Evolutionary conservation across 1,140 invertebrate genomes (phyloP), one percentile per base, ranked within the genome.

Genomic region (Trissolcus basalis): DNA sequence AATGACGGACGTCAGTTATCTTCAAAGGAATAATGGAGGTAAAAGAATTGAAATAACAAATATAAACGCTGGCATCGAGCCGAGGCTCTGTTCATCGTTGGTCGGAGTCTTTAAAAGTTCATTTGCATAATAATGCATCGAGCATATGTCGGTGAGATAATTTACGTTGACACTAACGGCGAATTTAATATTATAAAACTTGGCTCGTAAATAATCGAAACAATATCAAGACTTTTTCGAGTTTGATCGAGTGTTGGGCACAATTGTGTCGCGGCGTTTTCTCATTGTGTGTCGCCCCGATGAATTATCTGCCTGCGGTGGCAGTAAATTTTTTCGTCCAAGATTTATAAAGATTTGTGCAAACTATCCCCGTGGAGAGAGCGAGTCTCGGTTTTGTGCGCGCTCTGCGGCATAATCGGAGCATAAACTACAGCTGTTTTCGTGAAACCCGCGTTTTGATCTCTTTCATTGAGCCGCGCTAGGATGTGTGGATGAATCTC

Each of bases 71-170:
- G 83, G 83, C 79, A 55, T 5, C 0, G 15, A 58, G 82, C 83
- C 83, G 81, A 78, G 78, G 54, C 51, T 73, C 61, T 53, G 67
- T 64, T 80, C 68, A 78, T 77, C 70, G 60, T 73, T 80, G 68
- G 51, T 78, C 74, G 58, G 64, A 69, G 64, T 75, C 58, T 75
- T 80, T 80, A 77, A 82, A 83, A 83, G 79, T 82, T 82, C 78
- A 82, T 85, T 83, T 82, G 79, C 80, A 78, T 83, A 83, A 82
- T 83, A 80, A 80, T 73, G 75, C 78, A 80, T 81, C 79, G 75
- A 79, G 80, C 80, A 83, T 83, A 70, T 73, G 73, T 75, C 59
- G 59, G 64, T 55, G 53, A 51, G 64, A 75, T 75, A 69, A 75
- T 75, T 75, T 69, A 75, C 19, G 53, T 63, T 74, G 63, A 74